These are phyloP conservation scores for Cacoxenus indagator DNA, from an alignment of 2,888 invertebrate species.

Conservation along the genomic window DNA sequence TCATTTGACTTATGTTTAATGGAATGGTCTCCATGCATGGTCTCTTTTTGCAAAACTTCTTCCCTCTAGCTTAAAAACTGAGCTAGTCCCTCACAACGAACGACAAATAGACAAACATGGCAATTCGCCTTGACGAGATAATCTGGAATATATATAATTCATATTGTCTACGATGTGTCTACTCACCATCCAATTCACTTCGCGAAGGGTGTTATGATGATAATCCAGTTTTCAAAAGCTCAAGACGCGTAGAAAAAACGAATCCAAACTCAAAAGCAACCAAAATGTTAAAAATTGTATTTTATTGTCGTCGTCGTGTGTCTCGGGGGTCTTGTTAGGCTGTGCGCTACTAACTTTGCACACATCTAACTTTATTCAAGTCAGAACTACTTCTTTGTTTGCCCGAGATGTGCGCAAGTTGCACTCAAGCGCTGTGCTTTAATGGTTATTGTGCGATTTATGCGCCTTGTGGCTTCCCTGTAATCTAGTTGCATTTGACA, in stretches of 20 bases:
- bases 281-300: not conserved
- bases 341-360: not conserved
- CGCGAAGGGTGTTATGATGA: too few species aligned
- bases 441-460: slow-evolving; percentile 5
- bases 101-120: too few species aligned
- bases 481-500: slow-evolving; percentile 9
- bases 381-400: not conserved
- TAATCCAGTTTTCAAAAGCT: too few species aligned
- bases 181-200: too few species aligned
- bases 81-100: too few species aligned
- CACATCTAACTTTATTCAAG: not conserved
- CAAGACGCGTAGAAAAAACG: not conserved
- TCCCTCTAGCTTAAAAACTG: too few species aligned
- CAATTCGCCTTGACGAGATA: too few species aligned
- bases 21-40: too few species aligned
- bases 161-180: too few species aligned
- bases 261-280: not conserved
- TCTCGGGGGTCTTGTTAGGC: slow-evolving; percentile 18
- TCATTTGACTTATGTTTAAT: too few species aligned
- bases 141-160: too few species aligned
- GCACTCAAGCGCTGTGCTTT: slow-evolving; percentile 4
- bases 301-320: slow-evolving; percentile 8
- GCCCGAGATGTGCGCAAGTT: not conserved
- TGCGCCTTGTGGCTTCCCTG: not conserved
- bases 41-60: too few species aligned